Evolutionary conservation across 1,140 invertebrate genomes (phyloP).

Genomic region (Harpegnathos saltator): DNA sequence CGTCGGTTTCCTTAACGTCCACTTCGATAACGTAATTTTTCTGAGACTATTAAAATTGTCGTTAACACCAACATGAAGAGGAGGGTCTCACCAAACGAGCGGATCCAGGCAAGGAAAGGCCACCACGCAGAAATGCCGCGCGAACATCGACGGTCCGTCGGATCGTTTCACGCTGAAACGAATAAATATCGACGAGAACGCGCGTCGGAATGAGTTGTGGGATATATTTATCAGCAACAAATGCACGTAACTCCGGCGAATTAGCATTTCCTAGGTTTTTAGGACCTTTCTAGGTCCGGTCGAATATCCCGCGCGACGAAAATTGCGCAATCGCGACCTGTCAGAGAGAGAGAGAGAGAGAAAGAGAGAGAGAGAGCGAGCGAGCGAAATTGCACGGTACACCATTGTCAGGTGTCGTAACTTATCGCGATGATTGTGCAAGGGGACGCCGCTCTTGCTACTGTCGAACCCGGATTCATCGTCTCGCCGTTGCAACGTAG

Average conservation of each 20-base stretch:
- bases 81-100: too few relatives aligned
- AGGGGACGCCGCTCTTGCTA: conserved; percentile 50
- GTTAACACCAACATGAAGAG: too few relatives aligned
- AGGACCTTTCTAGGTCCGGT: conserved; percentile 71
- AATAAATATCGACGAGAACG: conserved; percentile 1
- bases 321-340: conserved; percentile 71
- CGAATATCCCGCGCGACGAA: conserved; percentile 73
- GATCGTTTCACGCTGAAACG: neutral
- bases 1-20: neutral
- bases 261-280: conserved; percentile 70
- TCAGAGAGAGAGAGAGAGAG: too few relatives aligned
- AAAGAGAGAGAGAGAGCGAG: too few relatives aligned
- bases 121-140: too few relatives aligned
- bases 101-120: too few relatives aligned
- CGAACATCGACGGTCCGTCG: too few relatives aligned
- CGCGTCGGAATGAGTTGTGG: neutral
- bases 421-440: conserved; percentile 64
- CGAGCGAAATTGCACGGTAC: conserved; percentile 69
- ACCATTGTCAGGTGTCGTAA: conserved; percentile 69
- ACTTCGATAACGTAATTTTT: too few relatives aligned
- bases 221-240: conserved; percentile 5
- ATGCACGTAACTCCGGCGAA: conserved; percentile 35
- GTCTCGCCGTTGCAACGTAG: conserved; percentile 8
- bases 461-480: conserved; percentile 20
- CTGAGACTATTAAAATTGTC: too few relatives aligned